Evolutionary conservation across 1,140 invertebrate genomes (phyloP).

Genomic region (Pseudomyrmex concolor): DNA sequence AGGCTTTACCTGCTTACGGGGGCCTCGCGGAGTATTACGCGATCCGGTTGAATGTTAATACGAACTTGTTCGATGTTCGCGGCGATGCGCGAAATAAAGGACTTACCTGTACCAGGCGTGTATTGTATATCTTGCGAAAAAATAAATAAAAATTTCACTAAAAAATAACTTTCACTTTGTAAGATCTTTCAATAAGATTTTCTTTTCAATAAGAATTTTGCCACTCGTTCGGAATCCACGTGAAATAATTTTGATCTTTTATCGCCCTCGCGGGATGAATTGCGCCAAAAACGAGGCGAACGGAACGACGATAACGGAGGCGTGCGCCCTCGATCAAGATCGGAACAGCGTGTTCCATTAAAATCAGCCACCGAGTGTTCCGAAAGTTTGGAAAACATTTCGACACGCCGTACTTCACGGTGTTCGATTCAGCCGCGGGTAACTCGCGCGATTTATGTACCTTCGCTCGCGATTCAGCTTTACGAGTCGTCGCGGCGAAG

Average conservation of each 20-base stretch:
- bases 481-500: neutral
- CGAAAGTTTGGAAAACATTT: slow-evolving; percentile 43
- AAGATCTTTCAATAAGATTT: too few relatives aligned
- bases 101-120: neutral
- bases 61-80: neutral
- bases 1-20: slow-evolving; percentile 44
- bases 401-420: slow-evolving; percentile 46
- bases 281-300: slow-evolving; percentile 51
- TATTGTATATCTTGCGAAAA: neutral
- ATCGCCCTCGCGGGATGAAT: too few relatives aligned
- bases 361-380: slow-evolving; percentile 26
- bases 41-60: slow-evolving; percentile 21
- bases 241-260: too few relatives aligned
- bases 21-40: neutral
- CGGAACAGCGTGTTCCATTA: slow-evolving; percentile 47
- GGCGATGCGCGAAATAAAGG: neutral
- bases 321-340: slow-evolving; percentile 11
- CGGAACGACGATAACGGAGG: neutral
- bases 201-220: too few relatives aligned
- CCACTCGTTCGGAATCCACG: too few relatives aligned
- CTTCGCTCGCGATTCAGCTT: slow-evolving; percentile 15
- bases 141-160: too few relatives aligned
- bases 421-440: slow-evolving; percentile 40
- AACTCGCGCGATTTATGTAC: slow-evolving; percentile 47
- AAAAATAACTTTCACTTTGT: neutral